Evolutionary conservation across 1,140 invertebrate genomes (phyloP), one percentile per base, ranked within the genome.

Genomic region (Papilio glaucus): DNA sequence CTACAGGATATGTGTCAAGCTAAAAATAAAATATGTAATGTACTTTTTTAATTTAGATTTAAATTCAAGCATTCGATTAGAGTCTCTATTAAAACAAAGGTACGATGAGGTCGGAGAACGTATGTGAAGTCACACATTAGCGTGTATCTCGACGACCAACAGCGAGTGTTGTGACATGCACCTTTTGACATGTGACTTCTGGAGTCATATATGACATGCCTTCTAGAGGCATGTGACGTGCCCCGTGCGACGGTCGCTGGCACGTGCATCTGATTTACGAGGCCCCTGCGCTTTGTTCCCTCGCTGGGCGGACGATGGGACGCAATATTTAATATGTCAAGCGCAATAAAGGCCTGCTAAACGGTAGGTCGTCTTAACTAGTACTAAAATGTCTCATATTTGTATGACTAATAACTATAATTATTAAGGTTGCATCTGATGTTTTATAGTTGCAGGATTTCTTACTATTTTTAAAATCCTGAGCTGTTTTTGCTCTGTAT

Each of bases 191-290:
- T 33, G 29, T 33, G 29, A 2, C 29, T 33, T 33, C 6, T 33
- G 29, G 29, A 57, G 21, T 8, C 18, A 57, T 2, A 57, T 72
- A 61, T 75, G 72, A 73, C 74, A 71, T 74, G 61, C 26, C 49
- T 33, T 70, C 53, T 49, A 57, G 29, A 21, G 62, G 21, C n/a
- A 62, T 60, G 53, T 71, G 38, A 42, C 77, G 49, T 62, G 70
- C 72, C 75, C 72, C 53, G 73, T 57, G 79, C 76, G 79, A 77
- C 80, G 71, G 74, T 21, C 39, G 24, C 39, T 39, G 76, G 77
- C 78, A 83, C 77, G 81, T 77, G 81, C 79, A 72, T 62, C 72
- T 78, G 76, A 84, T 80, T 82, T 82, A 84, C 80, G 77, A 70
- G 53, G 67, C 61, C 61, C 57, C 72, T 63, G 71, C 71, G 72